Evolutionary conservation across 2,888 invertebrate genomes (phyloP).

Genomic region (Aromia moschata): DNA sequence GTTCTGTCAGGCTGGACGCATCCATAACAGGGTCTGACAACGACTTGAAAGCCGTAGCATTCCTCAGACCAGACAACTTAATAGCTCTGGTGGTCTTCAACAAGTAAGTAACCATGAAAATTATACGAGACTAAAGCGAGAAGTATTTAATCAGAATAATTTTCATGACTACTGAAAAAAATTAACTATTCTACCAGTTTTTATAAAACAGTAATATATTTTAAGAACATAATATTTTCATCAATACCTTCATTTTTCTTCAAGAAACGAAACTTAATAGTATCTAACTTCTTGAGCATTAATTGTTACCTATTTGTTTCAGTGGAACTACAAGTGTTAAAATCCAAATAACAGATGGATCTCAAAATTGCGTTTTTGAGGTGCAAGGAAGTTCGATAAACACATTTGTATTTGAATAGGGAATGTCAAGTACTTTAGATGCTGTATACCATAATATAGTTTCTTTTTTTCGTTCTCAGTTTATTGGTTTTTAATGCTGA

Average conservation of each 20-base stretch:
- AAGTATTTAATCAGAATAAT: too few species aligned
- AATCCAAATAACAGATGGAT: neutral
- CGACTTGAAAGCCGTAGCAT: conserved; percentile 59
- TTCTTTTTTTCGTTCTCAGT: too few species aligned
- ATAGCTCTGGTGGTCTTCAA: conserved; percentile 65
- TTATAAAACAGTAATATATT: too few species aligned
- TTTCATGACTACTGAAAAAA: too few species aligned
- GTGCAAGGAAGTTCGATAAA: neutral
- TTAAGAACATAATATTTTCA: too few species aligned
- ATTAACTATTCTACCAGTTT: too few species aligned
- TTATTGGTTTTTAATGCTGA: too few species aligned
- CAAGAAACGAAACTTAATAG: too few species aligned
- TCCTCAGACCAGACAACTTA: conserved; percentile 63
- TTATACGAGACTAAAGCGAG: too few species aligned
- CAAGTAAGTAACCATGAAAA: conserved; percentile 40
- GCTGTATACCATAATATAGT: neutral
- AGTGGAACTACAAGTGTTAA: neutral
- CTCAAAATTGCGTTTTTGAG: neutral
- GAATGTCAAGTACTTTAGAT: neutral
- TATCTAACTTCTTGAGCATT: too few species aligned
- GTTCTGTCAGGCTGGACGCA: conserved; percentile 63
- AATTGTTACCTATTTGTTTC: too few species aligned
- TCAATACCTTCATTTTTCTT: too few species aligned
- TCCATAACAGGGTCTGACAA: conserved; percentile 39
- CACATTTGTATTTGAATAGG: neutral